Conservation (phyloP, 2,797 vertebrate species). For the Enteromius fasciolatus region DNA sequence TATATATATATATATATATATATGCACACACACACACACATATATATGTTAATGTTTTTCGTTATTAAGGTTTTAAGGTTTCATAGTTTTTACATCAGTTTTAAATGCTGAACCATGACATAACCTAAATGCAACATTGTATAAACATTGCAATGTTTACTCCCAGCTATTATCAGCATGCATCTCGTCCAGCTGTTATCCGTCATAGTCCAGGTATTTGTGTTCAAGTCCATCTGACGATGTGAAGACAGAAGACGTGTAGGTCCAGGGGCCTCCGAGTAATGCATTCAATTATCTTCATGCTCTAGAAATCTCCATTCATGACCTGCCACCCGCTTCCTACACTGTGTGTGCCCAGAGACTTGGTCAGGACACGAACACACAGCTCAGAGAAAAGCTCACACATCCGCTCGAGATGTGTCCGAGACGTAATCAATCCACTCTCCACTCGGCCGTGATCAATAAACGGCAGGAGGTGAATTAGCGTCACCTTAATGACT, state of each 20-base stretch:
- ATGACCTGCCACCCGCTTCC: conserved; percentile 46
- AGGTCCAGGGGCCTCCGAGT: conserved; percentile 73
- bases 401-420: conserved; percentile 41
- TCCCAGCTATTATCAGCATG: conserved; percentile 74
- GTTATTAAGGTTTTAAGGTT: neutral
- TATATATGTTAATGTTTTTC: too few relatives aligned
- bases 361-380: conserved; percentile 47
- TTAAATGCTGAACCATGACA: neutral
- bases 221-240: conserved; percentile 83
- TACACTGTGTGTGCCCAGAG: conserved; percentile 48
- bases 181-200: conserved; percentile 82
- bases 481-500: conserved; percentile 43
- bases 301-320: conserved; percentile 47
- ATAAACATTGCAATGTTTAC: conserved; percentile 38
- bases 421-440: conserved; percentile 50
- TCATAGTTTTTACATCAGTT: neutral
- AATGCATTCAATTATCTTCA: conserved; percentile 64
- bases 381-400: conserved; percentile 47
- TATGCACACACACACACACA: too few relatives aligned
- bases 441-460: conserved; percentile 45
- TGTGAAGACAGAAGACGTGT: conserved; percentile 81
- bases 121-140: neutral
- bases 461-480: conserved; percentile 58
- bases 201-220: conserved; percentile 78
- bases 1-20: too few relatives aligned